These are phyloP conservation scores for Albula glossodonta DNA, from an alignment of 2,113 vertebrate genomes.

Conservation along the genomic window DNA sequence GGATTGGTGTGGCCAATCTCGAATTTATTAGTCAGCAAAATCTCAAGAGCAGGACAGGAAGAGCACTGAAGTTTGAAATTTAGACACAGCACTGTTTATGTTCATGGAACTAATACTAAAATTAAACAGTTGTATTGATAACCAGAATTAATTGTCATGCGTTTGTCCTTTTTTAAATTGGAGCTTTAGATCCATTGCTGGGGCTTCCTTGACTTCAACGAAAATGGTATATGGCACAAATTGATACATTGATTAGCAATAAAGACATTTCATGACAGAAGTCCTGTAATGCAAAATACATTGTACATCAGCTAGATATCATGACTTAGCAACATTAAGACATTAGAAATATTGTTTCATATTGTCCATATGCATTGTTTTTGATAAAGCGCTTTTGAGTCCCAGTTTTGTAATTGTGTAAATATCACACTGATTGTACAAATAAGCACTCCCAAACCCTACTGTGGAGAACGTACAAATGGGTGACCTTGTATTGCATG, in stretches of 20 bases:
- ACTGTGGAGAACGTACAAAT: not conserved
- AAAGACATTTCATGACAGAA: not conserved
- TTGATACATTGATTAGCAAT: not conserved
- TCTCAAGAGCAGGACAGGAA: not conserved
- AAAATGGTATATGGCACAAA: not conserved
- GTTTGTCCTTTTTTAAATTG: not conserved
- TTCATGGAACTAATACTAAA: not conserved
- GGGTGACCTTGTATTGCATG: constrained; percentile 4
- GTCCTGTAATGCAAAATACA: too few relatives aligned
- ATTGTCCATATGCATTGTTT: not conserved
- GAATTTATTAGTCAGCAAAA: not conserved
- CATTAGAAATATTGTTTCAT: not conserved
- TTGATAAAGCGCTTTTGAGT: not conserved
- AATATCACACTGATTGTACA: constrained; percentile 13
- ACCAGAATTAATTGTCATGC: not conserved
- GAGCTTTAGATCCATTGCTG: not conserved
- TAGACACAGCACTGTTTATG: not conserved
- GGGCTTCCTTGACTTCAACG: not conserved
- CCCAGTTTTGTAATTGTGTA: not conserved
- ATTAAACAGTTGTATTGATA: not conserved
- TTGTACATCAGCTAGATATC: too few relatives aligned
- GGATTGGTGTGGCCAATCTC: not conserved
- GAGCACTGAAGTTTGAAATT: not conserved
- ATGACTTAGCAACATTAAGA: too few relatives aligned
- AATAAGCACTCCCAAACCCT: constrained; percentile 3